Base-by-base conservation (phyloP, 2,888 invertebrate genomes). In the Drosophila longiperda region DNA sequence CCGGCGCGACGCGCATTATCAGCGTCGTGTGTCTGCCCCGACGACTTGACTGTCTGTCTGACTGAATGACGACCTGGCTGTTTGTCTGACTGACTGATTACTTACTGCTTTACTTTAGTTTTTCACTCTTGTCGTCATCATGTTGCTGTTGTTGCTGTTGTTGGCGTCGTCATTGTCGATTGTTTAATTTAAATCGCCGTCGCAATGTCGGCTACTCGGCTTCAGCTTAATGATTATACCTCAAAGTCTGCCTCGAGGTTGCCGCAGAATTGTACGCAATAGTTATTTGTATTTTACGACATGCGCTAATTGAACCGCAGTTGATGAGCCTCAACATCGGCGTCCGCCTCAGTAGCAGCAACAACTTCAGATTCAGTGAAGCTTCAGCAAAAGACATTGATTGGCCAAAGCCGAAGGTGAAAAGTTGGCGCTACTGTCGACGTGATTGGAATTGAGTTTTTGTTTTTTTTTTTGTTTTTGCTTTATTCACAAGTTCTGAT, bases 211-310 rank as follows among this genome's bases (percentile, higher is more conserved):
- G 72, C 78, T 75, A 79, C 81, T 76, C 59, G 82, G 66, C 79
- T 79, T 79, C 79, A 82, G 65, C 67, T 79, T 87, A 83, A 84
- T 84, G 84, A 87, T 77, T 83, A 83, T 83, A 66, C 65, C 78
- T 69, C 64, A 78, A 68, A 73, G 68, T 42, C 55, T 61, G 63
- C 55, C 49, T 59, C 71, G 71, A 78, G 69, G 73, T 75, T 79
- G 75, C 78, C 75, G 72, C 66, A 58, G 75, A 78, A 72, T 80
- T 69, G 73, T 84, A 82, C 85, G 85, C 85, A 87, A 85, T 87
- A 84, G 82, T 84, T 85, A 85, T 85, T 85, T 87, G 84, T 85
- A 87, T 80, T 87, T 85, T 84, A 87, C 84, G 87, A 85, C 87
- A 85, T 80, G 84, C 75, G 87, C 84, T 88, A 88, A 88, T 88